Percentiles rank a stretch among this genome's conserved stretches.
phyloP scores from a whole-genome alignment of 1,140 invertebrate genomes.

The Dendrolimus kikuchii region DNA sequence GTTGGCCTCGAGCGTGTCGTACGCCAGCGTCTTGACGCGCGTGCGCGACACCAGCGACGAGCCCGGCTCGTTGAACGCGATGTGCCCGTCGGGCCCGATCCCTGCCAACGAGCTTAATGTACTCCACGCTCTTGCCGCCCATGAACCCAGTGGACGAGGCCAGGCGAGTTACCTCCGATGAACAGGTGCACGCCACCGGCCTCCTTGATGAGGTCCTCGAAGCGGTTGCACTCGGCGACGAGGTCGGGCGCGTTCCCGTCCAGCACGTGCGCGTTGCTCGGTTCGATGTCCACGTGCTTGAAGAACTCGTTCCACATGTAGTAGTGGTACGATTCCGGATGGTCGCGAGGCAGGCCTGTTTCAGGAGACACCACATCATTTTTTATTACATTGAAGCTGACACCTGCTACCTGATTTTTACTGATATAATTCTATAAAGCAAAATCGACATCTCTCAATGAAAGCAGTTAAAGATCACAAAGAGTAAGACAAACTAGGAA shows the following conservation, averaged over 20 bases:
- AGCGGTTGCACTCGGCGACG: constrained; percentile 89
- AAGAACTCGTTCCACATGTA: constrained; percentile 99
- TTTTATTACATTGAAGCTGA: too few relatives aligned
- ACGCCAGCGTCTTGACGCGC: constrained; percentile 95
- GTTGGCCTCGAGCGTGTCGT: constrained; percentile 97
- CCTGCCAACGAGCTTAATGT: too few relatives aligned
- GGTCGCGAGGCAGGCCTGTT: constrained; percentile 89
- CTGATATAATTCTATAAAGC: too few relatives aligned
- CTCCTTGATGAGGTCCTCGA: constrained; percentile 89
- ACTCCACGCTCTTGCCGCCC: too few relatives aligned
- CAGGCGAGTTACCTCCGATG: too few relatives aligned
- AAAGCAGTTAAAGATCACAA: too few relatives aligned
- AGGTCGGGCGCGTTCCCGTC: constrained; percentile 96
- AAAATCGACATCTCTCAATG: too few relatives aligned
- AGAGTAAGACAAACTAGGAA: too few relatives aligned
- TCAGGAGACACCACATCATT: too few relatives aligned
- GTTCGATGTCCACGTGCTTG: constrained; percentile 98
- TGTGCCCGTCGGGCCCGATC: constrained; percentile 99
- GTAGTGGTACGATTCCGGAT: constrained; percentile 98
- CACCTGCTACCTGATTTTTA: too few relatives aligned
- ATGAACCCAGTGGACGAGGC: too few relatives aligned
- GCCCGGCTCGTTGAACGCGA: constrained; percentile 99
- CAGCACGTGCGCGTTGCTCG: constrained; percentile 93
- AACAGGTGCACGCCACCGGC: constrained; percentile 97
- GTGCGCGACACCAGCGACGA: constrained; percentile 95